These are phyloP conservation scores for Mimumesa dahlbomi DNA, from an alignment of 2,888 invertebrate species.

Conservation along the genomic window DNA sequence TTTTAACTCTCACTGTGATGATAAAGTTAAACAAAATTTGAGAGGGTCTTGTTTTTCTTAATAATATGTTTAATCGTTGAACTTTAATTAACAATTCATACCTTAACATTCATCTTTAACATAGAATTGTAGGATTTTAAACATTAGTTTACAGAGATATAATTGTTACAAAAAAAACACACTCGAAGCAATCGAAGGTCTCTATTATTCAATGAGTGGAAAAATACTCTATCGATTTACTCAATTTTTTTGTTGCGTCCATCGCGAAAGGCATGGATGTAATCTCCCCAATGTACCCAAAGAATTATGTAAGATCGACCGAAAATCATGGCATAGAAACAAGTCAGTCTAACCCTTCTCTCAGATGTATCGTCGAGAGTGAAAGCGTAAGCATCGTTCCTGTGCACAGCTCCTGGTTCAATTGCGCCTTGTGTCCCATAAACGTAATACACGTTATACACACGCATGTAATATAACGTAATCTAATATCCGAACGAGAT, in stretches of 20 bases:
- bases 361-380: slow-evolving; percentile 76
- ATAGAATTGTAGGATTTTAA: no score
- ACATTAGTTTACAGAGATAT: no score
- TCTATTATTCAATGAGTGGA: no score
- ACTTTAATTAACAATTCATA: no score
- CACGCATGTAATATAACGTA: neutral
- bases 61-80: no score
- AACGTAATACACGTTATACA: neutral
- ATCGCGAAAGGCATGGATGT: neutral
- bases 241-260: neutral
- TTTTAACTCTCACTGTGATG: no score
- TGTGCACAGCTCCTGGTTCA: slow-evolving; percentile 18
- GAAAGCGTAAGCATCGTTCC: slow-evolving; percentile 74
- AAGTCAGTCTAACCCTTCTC: slow-evolving; percentile 55
- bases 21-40: no score
- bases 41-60: no score
- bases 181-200: no score
- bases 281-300: slow-evolving; percentile 5
- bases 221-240: no score
- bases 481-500: slow-evolving; percentile 13
- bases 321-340: slow-evolving; percentile 69
- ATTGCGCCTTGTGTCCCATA: slow-evolving; percentile 9
- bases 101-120: no score
- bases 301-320: slow-evolving; percentile 67
- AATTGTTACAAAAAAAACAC: no score